Evolutionary conservation across 92 coral and sea anemone genomes (phyloP), one percentile per base, ranked within the genome.

Genomic region (Bergia puertoricense): DNA sequence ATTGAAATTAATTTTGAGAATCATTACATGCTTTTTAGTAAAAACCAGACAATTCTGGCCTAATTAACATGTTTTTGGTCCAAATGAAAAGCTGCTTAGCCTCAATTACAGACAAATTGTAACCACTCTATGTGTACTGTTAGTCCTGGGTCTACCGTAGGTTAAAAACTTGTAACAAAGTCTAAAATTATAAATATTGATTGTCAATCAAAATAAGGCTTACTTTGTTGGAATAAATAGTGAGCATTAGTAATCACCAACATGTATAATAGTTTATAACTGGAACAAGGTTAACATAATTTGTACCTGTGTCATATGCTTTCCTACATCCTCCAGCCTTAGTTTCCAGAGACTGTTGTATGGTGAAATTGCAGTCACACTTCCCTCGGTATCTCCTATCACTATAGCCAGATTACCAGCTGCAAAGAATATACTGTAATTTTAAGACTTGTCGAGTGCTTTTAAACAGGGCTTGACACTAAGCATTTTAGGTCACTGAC

Each of bases 341-440:
- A 94, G 85, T 71, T 89, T 94, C 98, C 98, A 94, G 62, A 93
- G 88, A 76, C 92, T 93, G 86, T 91, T 88, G 75, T 94, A 92
- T 14, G 98, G 98, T 20, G 95, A 91, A 42, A 93, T 89, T 10
- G 95, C 98, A 14, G 95, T 87, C 39, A 94, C 91, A 79, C 85
- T 88, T 6, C 98, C 98, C 71, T 93, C 94, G 65, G 81, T 73
- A 82, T 94, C 98, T 30, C 98, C 98, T 38, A 93, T 93, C 54
- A 94, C 92, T 37, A 94, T 94, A 74, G 95, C 92, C 88, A 94
- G 85, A 69, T 94, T 94, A 39, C 93, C 95, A 87, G 95, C 98
- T 94, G 65, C 68, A 89, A 75, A 13, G 57, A 16, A 23, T 36
- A 10, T 15, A 48, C 8, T 62, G 2, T 2, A 15, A 62, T 2